phyloP scores from a whole-genome alignment of 1,140 invertebrate genomes.

The Neodiprion virginianus region DNA sequence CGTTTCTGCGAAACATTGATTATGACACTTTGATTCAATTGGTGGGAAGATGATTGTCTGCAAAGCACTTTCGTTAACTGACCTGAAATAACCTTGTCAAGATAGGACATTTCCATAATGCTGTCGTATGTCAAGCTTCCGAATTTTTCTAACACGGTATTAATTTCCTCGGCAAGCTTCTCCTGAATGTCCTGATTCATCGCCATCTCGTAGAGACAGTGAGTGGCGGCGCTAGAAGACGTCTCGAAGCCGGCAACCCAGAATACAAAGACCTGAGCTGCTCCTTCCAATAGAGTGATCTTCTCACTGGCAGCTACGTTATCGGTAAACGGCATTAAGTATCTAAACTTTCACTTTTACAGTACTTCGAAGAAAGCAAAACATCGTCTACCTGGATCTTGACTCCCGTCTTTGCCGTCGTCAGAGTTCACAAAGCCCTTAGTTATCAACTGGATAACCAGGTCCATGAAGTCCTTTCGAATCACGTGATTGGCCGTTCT shows the following conservation, averaged over 20 bases:
- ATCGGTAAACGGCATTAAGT: conserved; percentile 28
- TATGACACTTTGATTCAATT: neutral
- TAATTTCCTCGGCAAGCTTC: conserved; percentile 35
- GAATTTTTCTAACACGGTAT: conserved; percentile 26
- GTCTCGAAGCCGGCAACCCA: conserved; percentile 55
- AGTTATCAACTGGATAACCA: conserved; percentile 44
- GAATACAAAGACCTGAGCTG: conserved; percentile 40
- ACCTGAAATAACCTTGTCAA: conserved; percentile 40
- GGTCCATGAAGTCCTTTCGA: conserved; percentile 56
- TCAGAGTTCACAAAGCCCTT: conserved; percentile 30
- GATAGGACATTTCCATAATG: conserved; percentile 33
- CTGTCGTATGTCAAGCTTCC: conserved; percentile 23
- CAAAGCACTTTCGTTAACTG: neutral
- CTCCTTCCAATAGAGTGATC: conserved; percentile 30
- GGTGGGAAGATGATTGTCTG: too few relatives aligned
- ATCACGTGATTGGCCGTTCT: conserved; percentile 54
- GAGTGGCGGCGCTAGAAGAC: conserved; percentile 40
- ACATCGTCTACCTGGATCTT: conserved; percentile 34
- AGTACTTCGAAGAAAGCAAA: conserved; percentile 56
- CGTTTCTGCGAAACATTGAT: conserved; percentile 53
- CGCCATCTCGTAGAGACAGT: conserved; percentile 43
- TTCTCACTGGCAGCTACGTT: conserved; percentile 51
- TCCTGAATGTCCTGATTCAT: conserved; percentile 40
- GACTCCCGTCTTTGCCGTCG: neutral
- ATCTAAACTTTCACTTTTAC: conserved; percentile 4